Percentiles rank a stretch among this genome's conserved stretches.
These are phyloP conservation scores for Ataeniobius toweri DNA, from an alignment of 2,797 vertebrate genomes.

Conservation along the genomic window DNA sequence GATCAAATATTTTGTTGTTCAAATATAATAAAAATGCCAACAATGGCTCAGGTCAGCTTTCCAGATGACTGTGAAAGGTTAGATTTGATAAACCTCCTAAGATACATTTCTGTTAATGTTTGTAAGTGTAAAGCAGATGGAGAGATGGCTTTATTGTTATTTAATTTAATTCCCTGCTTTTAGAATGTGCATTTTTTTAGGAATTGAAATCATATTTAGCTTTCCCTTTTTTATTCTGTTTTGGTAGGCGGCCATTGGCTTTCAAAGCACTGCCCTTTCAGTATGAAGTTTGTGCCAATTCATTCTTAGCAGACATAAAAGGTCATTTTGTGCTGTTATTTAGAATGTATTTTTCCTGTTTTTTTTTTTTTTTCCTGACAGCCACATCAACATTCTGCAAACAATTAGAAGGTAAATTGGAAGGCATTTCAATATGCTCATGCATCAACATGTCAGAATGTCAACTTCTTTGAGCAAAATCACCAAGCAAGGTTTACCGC, in stretches of 20 bases:
- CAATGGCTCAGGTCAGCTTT: not conserved
- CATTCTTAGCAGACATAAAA: conserved; percentile 59
- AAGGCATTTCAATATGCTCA: conserved; percentile 8
- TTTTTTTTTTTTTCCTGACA: conserved; percentile 41
- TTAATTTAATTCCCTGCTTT: conserved; percentile 19
- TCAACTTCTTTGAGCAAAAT: not conserved
- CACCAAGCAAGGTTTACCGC: not conserved
- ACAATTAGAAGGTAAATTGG: conserved; percentile 29
- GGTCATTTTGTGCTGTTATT: conserved; percentile 61
- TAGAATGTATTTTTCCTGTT: conserved; percentile 41
- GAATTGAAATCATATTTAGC: conserved; percentile 58
- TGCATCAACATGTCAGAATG: not conserved
- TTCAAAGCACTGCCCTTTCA: conserved; percentile 66
- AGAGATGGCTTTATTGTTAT: conserved; percentile 7
- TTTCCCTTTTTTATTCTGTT: conserved; percentile 44
- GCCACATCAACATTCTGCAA: conserved; percentile 29
- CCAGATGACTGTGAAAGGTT: conserved; percentile 8
- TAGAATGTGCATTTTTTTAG: conserved; percentile 31
- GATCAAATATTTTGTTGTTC: not conserved
- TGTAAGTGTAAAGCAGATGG: not conserved
- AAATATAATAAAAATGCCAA: not conserved
- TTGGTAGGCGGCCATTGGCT: conserved; percentile 56
- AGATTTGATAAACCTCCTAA: conserved; percentile 5
- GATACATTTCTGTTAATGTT: not conserved
- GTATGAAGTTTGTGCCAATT: conserved; percentile 59